Conservation (phyloP, 1,140 invertebrate genomes). For the Chrysoperla carnea region DNA sequence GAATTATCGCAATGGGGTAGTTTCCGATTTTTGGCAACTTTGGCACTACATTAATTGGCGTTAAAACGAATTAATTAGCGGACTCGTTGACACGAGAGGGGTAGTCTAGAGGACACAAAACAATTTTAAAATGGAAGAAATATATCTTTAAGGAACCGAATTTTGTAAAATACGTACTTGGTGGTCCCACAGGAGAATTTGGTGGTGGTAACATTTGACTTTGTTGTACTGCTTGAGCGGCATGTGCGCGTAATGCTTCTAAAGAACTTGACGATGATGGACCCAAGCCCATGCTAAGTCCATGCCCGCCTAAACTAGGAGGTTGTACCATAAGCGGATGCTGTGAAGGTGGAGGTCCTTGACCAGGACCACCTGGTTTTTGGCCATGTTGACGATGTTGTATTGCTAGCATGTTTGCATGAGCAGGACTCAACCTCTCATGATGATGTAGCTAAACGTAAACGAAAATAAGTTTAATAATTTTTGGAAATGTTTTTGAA, state of each 20-base stretch:
- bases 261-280: slow-evolving; percentile 31
- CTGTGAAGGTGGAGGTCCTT: slow-evolving; percentile 29
- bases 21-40: no score
- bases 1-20: no score
- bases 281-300: slow-evolving; percentile 9
- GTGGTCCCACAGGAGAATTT: slow-evolving; percentile 31
- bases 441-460: neutral
- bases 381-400: neutral
- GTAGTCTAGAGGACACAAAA: no score
- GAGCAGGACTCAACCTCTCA: neutral
- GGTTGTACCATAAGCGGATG: slow-evolving; percentile 45
- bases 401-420: neutral
- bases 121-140: no score
- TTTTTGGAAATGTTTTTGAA: neutral
- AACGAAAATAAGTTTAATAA: neutral
- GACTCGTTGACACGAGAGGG: no score
- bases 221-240: slow-evolving; percentile 35
- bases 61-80: no score
- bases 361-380: slow-evolving; percentile 8
- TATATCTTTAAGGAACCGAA: slow-evolving; percentile 8
- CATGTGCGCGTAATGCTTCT: slow-evolving; percentile 35
- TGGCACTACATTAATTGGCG: no score
- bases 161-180: slow-evolving; percentile 12
- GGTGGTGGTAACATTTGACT: slow-evolving; percentile 19
- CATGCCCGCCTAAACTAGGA: slow-evolving; percentile 16